These are phyloP conservation scores for Arvicanthis niloticus DNA, from an alignment of 2,113 vertebrate genomes.

Conservation along the genomic window DNA sequence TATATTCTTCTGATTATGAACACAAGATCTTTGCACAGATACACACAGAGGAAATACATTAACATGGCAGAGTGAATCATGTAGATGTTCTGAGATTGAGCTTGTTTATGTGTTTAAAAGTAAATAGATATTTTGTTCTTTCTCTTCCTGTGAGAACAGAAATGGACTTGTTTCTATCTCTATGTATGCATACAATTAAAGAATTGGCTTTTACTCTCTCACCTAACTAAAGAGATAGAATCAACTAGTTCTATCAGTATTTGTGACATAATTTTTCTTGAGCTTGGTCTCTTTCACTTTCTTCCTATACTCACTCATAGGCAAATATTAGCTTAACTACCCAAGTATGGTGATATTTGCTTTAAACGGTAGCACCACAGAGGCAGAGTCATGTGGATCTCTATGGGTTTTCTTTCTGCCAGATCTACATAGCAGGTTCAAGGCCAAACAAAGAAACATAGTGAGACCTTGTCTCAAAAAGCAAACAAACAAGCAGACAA, in stretches of 20 bases:
- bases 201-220: not conserved
- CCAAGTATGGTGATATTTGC: not conserved
- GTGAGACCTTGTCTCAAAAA: not conserved
- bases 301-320: not conserved
- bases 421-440: not conserved
- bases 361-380: not conserved
- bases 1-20: not conserved
- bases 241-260: accelerated
- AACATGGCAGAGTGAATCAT: not conserved
- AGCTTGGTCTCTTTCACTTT: not conserved
- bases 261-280: not conserved
- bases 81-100: not conserved
- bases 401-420: not conserved
- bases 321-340: not conserved
- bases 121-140: not conserved
- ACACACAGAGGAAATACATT: not conserved
- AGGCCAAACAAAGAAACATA: not conserved
- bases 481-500: not conserved
- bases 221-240: not conserved
- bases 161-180: not conserved
- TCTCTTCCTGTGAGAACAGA: not conserved
- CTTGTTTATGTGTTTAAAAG: not conserved
- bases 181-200: not conserved
- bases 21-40: not conserved
- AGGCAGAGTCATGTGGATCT: not conserved